Base-by-base conservation (phyloP, 2,888 invertebrate species). In the Psylliodes chrysocephalus region DNA sequence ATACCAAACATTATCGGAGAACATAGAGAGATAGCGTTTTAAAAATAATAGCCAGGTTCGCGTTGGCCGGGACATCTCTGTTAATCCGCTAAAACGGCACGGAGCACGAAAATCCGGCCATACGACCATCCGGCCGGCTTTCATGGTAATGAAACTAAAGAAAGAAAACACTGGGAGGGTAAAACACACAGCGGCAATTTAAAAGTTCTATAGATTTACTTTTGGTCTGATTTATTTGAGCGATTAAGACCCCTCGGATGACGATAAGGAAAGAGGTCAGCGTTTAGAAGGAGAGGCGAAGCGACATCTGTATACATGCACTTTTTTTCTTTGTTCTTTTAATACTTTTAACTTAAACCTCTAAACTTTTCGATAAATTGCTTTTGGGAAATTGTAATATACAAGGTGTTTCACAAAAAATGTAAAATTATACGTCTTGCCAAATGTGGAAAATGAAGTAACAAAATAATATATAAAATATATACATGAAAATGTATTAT, bases 1-100 rank as follows among this genome's bases (percentile, higher is more conserved):
- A 49, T 49, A 49, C 28, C 49, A 49, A 30, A 49, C 49, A 49
- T 49, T 49, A 49, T 49, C 49, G 28, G 49, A 10, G 49, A 49
- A 14, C 49, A 46, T 28, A 49, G 49, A 10, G 28, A 49, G 28
- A 49, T 14, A 10, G 15, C 30, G 6, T 12, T 49, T 49, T 49
- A 49, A 49, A 49, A 49, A 49, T 49, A 49, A 49, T 49, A 49
- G 49, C 28, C 25, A 14, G 49, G 10, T 49, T 49, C 28, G 28
- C 49, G 49, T 49, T n/a, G 14, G 28, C 49, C 49, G 12, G 49
- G 49, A 49, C 49, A 49, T 49, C 49, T 49, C 28, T 15, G 49
- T 49, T 49, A 49, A 49, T 49, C 49, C 49, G 28, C 28, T 49
- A 49, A 49, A 49, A 49, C 28, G 49, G 15, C 28, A 28, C 28